A percentile compares a stretch with the other conserved stretches of the same genome.
These are phyloP conservation scores for Kryptolebias marmoratus DNA, from an alignment of 2,113 vertebrate species.

Conservation along the genomic window DNA sequence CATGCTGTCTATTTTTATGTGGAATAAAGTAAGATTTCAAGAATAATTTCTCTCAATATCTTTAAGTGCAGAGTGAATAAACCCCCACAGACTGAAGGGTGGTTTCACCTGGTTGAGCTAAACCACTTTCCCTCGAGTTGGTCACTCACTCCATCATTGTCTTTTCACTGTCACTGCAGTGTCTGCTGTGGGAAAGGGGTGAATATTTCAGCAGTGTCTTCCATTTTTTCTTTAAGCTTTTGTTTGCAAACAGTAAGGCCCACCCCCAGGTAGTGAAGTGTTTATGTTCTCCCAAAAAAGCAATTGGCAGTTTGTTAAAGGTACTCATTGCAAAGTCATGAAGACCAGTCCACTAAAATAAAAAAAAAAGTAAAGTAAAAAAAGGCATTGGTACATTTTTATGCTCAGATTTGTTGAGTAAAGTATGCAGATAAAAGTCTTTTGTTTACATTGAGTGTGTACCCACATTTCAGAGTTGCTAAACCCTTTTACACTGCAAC, in stretches of 20 bases:
- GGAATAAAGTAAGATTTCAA: background rate
- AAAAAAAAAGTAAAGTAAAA: too few species aligned
- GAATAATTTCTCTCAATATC: background rate
- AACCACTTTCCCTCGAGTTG: constrained; percentile 42
- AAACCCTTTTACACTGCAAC: too few species aligned
- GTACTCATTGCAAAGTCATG: too few species aligned
- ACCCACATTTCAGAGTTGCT: too few species aligned
- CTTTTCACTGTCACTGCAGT: constrained; percentile 36
- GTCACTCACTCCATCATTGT: constrained; percentile 60
- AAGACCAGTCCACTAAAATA: too few species aligned
- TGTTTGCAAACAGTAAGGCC: constrained; percentile 54
- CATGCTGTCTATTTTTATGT: constrained; percentile 9
- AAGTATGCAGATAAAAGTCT: too few species aligned
- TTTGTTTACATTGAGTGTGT: too few species aligned
- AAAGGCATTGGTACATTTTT: too few species aligned
- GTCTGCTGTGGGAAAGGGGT: constrained; percentile 46
- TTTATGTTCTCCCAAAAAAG: constrained; percentile 52
- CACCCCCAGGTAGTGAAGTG: constrained; percentile 46
- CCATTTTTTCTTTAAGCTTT: constrained; percentile 33
- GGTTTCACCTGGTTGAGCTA: constrained; percentile 41
- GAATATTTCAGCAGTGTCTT: constrained; percentile 61
- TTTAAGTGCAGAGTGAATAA: constrained; percentile 26
- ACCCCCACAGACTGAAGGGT: constrained; percentile 13
- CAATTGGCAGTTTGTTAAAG: constrained; percentile 25
- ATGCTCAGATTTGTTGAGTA: too few species aligned